A percentile compares a stretch with the other conserved stretches of the same genome.
These are phyloP conservation scores for Ceratothoa steindachneri DNA, from an alignment of 2,888 invertebrate species.

Conservation along the genomic window DNA sequence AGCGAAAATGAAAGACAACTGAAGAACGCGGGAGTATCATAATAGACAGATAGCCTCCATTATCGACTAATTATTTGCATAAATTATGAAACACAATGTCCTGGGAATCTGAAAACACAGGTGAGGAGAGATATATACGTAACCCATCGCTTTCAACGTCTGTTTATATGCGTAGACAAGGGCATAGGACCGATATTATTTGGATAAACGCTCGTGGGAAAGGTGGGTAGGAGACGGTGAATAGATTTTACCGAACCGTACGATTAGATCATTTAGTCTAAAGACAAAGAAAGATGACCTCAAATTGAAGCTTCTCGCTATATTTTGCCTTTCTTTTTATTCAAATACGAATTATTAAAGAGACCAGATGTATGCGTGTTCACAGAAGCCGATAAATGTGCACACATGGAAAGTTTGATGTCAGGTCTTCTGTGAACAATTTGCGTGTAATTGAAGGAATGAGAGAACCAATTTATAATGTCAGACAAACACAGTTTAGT, in stretches of 20 bases:
- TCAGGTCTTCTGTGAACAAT: no score
- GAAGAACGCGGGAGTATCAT: no score
- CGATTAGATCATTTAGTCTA: background rate
- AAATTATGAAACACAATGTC: background rate
- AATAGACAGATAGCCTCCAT: background rate
- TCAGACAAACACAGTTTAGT: no score
- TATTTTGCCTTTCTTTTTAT: background rate
- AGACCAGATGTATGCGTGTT: no score
- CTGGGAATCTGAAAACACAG: background rate
- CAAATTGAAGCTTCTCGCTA: background rate
- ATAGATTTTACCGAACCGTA: background rate
- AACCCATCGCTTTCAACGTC: background rate
- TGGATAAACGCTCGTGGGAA: background rate
- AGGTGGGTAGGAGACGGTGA: background rate
- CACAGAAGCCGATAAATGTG: no score
- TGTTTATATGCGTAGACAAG: background rate
- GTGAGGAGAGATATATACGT: background rate
- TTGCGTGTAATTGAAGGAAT: no score
- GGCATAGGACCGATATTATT: background rate
- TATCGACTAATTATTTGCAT: constrained; percentile 1
- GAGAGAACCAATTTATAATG: no score
- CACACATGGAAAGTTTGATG: no score
- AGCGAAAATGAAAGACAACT: no score
- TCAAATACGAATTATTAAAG: background rate
- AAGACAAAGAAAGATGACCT: background rate